phyloP scores from a whole-genome alignment of 64 coral and sea anemone species.

The Montipora capricornis region DNA sequence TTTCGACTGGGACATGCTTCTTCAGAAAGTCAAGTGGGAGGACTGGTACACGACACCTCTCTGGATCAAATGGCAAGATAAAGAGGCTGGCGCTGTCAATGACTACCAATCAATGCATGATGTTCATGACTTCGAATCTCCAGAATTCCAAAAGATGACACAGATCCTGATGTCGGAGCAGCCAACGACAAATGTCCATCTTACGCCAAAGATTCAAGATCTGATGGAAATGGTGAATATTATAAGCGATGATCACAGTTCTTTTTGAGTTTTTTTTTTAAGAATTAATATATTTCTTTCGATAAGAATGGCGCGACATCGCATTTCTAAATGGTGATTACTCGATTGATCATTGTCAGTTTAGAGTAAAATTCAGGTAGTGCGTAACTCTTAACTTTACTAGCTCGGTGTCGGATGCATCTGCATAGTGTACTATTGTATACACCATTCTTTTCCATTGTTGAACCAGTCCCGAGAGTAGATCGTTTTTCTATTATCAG shows the following conservation, averaged over 20 bases:
- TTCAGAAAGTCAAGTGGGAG: not conserved
- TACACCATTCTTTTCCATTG: no score
- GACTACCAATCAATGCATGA: slow-evolving; percentile 1
- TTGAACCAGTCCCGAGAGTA: no score
- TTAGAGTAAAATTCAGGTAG: no score
- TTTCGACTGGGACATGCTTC: not conserved
- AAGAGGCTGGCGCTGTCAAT: not conserved
- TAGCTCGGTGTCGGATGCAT: no score
- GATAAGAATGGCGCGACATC: no score
- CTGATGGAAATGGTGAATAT: not conserved
- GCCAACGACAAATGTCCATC: not conserved
- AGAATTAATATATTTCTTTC: no score
- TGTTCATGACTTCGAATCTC: not conserved
- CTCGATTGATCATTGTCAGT: no score
- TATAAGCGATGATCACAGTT: not conserved
- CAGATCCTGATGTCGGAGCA: not conserved
- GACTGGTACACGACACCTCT: not conserved
- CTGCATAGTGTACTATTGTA: no score
- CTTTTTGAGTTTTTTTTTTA: no score
- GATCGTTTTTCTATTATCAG: no score
- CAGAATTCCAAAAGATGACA: not conserved
- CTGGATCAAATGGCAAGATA: slow-evolving; percentile 17
- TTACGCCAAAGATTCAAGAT: not conserved
- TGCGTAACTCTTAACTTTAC: no score
- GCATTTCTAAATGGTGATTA: no score